A percentile compares a stretch with the other conserved stretches of the same genome.
Evolutionary conservation across 2,113 vertebrate species (phyloP).

Genomic region (Ctenodactylus gundi): DNA sequence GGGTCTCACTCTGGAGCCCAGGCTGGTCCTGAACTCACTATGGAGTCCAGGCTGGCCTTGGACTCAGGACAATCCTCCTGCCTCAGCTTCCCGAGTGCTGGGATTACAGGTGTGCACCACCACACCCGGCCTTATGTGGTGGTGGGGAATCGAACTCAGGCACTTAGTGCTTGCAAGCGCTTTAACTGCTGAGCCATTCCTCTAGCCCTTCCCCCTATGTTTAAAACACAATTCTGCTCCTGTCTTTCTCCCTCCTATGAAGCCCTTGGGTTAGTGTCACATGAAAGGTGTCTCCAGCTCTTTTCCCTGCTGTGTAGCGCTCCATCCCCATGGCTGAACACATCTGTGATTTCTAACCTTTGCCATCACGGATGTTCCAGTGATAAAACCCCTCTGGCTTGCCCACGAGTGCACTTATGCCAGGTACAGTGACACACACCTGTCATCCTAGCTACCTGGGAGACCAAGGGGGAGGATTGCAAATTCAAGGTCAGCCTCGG

Average conservation of each 20-base stretch:
- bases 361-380: not conserved
- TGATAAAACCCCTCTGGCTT: accelerated
- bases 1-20: no score
- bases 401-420: accelerated
- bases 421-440: no score
- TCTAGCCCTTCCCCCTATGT: no score
- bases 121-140: no score
- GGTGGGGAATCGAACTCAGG: no score
- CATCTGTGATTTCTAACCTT: not conserved
- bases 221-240: not conserved
- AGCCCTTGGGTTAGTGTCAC: conserved; percentile 37
- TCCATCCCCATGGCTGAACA: not conserved
- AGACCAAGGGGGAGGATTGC: not conserved
- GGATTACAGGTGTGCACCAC: no score
- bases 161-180: not conserved
- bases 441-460: not conserved
- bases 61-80: no score
- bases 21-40: no score
- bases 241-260: conserved; percentile 89
- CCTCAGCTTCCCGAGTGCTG: no score
- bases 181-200: not conserved
- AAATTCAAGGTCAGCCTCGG: not conserved
- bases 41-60: no score
- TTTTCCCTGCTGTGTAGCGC: not conserved
- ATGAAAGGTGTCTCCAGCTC: accelerated